phyloP scores from a whole-genome alignment of 2,113 vertebrate genomes.

The Cisticola juncidis region DNA sequence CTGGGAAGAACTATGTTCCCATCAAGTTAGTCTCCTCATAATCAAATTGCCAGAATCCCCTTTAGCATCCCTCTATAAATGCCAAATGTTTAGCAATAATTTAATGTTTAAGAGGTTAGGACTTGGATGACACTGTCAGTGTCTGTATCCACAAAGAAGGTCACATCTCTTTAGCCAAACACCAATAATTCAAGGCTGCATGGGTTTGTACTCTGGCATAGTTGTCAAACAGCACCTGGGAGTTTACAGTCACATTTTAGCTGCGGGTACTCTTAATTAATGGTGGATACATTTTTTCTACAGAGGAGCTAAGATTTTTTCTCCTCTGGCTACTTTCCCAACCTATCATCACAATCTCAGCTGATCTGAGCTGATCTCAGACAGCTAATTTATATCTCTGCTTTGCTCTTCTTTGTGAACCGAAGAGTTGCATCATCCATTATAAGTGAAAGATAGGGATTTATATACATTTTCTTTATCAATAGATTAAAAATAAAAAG shows the following conservation, averaged over 20 bases:
- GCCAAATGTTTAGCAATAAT: background rate
- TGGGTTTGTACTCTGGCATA: background rate
- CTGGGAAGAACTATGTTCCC: background rate
- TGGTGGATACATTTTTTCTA: background rate
- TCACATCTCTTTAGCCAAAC: background rate
- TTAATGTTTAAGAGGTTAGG: background rate
- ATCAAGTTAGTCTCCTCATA: background rate
- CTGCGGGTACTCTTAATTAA: background rate
- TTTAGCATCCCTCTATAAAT: background rate
- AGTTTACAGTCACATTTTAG: background rate
- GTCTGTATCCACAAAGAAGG: background rate
- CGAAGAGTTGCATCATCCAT: background rate
- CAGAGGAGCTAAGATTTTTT: background rate
- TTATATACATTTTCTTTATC: background rate
- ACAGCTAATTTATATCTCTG: background rate
- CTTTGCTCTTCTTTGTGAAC: background rate
- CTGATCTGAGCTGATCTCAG: background rate
- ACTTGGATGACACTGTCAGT: background rate
- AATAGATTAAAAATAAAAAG: background rate
- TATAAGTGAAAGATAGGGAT: background rate
- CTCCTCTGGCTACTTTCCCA: background rate
- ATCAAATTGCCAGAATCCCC: background rate
- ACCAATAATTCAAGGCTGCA: background rate
- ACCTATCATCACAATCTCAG: background rate
- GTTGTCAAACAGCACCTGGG: background rate